Evolutionary conservation across 2,888 invertebrate species (phyloP), one percentile per base, ranked within the genome.

Genomic region (Heteromurus nitidus): DNA sequence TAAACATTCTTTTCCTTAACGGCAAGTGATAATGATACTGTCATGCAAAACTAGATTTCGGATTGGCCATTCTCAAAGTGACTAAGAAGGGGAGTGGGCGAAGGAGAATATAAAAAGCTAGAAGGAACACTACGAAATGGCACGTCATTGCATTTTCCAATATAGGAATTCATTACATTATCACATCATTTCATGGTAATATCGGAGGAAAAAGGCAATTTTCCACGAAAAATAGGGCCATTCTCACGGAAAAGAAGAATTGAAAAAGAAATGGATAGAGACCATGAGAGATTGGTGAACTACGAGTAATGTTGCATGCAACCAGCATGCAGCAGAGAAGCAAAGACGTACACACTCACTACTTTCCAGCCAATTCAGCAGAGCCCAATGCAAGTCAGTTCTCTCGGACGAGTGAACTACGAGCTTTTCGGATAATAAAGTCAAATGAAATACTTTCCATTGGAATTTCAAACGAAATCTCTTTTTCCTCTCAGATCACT

Each of bases 401-500:
- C 53, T 2, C 20, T 22, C 20, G 53, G 53, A 22, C 9, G 18
- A 62, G 24, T 26, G 60, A 60, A 62, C n/a, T n/a, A n/a, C n/a
- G n/a, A n/a, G n/a, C n/a, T n/a, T n/a, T 7, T 62, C 69, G 81
- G 80, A 80, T 85, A 85, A 85, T 85, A 84, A 85, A 85, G 81
- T 82, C 81, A 79, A 83, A 85, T 82, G 83, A 84, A 85, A 79
- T 79, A 70, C 50, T 79, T 81, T 82, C 68, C 68, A 70, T 69
- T 60, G 77, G 81, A 84, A 81, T 84, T 77, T 81, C 69, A 75
- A 65, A 68, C 65, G 53, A 76, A 76, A 70, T 84, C 79, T 70
- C 64, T 79, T 70, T 70, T 70, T 70, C 36, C 28, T 22, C 42
- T n/a, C n/a, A n/a, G n/a, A n/a, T n/a, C n/a, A n/a, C n/a, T n/a